These are phyloP conservation scores for Eupithecia subumbrata DNA, from an alignment of 2,888 invertebrate species.

Conservation along the genomic window DNA sequence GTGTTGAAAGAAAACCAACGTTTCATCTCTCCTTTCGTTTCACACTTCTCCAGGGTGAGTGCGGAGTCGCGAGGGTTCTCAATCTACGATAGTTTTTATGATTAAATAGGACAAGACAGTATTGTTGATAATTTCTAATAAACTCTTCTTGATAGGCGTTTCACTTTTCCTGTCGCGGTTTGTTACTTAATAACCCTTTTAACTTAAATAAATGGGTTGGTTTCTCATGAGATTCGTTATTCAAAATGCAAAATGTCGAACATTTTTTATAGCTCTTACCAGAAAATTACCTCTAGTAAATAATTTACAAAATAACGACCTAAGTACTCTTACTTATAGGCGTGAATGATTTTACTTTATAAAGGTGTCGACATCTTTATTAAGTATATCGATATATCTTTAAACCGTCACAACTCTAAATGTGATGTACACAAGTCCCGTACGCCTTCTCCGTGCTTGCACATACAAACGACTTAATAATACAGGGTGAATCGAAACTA, in stretches of 20 bases:
- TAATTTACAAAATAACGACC: too few relatives aligned
- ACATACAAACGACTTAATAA: conserved; percentile 79
- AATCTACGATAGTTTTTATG: too few relatives aligned
- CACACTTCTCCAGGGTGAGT: too few relatives aligned
- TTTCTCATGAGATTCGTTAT: too few relatives aligned
- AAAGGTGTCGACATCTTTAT: background rate
- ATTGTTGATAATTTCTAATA: background rate
- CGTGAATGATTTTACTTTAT: background rate
- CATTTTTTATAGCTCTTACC: too few relatives aligned
- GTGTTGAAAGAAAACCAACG: too few relatives aligned
- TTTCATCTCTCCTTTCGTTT: too few relatives aligned
- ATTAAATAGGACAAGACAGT: too few relatives aligned
- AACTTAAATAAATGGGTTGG: too few relatives aligned
- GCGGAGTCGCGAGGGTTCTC: too few relatives aligned
- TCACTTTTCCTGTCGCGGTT: background rate
- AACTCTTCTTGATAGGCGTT: background rate
- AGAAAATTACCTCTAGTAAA: too few relatives aligned
- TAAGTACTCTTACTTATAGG: background rate
- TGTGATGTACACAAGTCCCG: conserved; percentile 54
- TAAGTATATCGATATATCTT: background rate
- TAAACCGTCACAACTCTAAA: conserved; percentile 41
- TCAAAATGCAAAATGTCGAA: background rate
- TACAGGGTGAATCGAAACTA: conserved; percentile 38
- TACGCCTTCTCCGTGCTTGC: conserved; percentile 68
- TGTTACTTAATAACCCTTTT: too few relatives aligned